These are phyloP conservation scores for Stenichneumon culpator DNA, from an alignment of 2,888 invertebrate species.

Conservation along the genomic window DNA sequence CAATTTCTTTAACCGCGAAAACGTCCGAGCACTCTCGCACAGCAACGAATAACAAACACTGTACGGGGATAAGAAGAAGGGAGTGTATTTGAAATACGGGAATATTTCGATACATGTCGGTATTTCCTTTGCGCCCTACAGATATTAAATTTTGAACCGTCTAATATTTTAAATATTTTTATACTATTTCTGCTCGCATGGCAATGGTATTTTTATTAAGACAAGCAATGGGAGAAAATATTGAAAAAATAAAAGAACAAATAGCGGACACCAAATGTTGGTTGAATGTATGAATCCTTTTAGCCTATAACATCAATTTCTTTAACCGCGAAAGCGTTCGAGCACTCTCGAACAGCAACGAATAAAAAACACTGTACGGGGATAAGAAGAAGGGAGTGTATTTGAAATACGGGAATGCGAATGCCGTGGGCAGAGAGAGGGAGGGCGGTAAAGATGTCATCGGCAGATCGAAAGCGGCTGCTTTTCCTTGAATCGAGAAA, in stretches of 20 bases:
- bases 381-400: not conserved
- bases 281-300: no score
- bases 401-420: slow-evolving; percentile 31
- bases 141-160: no score
- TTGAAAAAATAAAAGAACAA: no score
- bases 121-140: no score
- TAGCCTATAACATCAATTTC: no score
- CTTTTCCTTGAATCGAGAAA: not conserved
- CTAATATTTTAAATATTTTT: no score
- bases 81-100: slow-evolving; percentile 24
- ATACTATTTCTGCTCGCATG: no score
- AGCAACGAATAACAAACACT: not conserved
- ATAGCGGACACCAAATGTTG: no score
- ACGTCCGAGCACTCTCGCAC: not conserved
- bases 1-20: no score
- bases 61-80: not conserved
- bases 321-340: no score
- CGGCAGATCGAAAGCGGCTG: slow-evolving; percentile 29
- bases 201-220: no score
- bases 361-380: not conserved
- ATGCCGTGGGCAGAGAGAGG: not conserved
- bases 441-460: slow-evolving; percentile 38
- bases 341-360: not conserved
- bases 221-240: no score
- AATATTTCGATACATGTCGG: not conserved